Evolutionary conservation across 2,888 invertebrate genomes (phyloP).

Genomic region (Platycheirus rosarum): DNA sequence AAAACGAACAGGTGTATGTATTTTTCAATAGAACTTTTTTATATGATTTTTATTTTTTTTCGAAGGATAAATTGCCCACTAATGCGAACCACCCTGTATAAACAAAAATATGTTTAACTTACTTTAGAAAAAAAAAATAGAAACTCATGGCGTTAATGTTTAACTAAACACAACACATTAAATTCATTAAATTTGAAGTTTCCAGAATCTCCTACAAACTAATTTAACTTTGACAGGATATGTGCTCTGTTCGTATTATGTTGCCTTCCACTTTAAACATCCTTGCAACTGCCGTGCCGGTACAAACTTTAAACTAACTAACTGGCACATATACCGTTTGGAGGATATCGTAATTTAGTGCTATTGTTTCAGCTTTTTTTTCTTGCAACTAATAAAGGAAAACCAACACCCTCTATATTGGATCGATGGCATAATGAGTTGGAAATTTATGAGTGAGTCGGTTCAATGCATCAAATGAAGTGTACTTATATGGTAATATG

Average conservation of each 20-base stretch:
- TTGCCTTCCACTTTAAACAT: background rate
- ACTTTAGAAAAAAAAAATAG: too few species aligned
- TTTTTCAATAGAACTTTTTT: too few species aligned
- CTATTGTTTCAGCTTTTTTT: slow-evolving; percentile 41
- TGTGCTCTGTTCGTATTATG: slow-evolving; percentile 11
- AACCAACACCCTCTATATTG: too few species aligned
- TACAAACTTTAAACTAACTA: slow-evolving; percentile 11
- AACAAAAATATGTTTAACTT: too few species aligned
- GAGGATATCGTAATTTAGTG: slow-evolving; percentile 47
- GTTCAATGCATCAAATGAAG: slow-evolving; percentile 65
- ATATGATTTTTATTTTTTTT: too few species aligned
- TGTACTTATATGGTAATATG: slow-evolving; percentile 37
- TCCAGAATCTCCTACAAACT: background rate
- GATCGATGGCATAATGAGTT: slow-evolving; percentile 63
- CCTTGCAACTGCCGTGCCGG: too few species aligned
- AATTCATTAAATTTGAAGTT: slow-evolving; percentile 5
- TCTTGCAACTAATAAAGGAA: background rate
- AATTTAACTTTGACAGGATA: too few species aligned
- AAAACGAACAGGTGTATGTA: too few species aligned
- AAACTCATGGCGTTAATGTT: too few species aligned
- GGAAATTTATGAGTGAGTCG: slow-evolving; percentile 49
- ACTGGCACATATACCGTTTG: background rate
- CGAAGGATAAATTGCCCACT: too few species aligned
- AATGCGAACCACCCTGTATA: too few species aligned
- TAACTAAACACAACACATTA: too few species aligned